These are phyloP conservation scores for Automeris io DNA, from an alignment of 2,888 invertebrate genomes.

Conservation along the genomic window DNA sequence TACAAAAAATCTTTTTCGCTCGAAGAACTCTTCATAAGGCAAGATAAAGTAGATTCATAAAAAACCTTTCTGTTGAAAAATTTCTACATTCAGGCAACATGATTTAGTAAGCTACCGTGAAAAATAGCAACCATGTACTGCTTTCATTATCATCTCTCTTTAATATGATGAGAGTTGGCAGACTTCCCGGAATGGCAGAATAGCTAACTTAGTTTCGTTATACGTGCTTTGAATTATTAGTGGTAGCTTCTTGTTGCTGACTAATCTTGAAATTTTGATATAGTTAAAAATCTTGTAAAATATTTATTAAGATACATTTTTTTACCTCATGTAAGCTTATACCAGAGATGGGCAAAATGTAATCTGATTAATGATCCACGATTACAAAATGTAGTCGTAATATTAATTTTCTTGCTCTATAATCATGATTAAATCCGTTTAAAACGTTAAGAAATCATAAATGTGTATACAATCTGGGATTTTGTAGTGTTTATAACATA, in stretches of 20 bases:
- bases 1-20: too few species aligned
- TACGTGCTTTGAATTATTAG: slow-evolving; percentile 61
- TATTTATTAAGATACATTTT: too few species aligned
- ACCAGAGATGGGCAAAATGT: too few species aligned
- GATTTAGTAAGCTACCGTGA: slow-evolving; percentile 2
- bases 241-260: slow-evolving; percentile 18
- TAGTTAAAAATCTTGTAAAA: neutral
- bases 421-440: too few species aligned
- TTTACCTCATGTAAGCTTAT: too few species aligned
- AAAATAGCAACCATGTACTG: slow-evolving; percentile 8
- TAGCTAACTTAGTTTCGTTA: slow-evolving; percentile 60
- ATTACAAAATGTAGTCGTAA: too few species aligned
- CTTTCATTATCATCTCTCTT: slow-evolving; percentile 62
- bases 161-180: slow-evolving; percentile 71
- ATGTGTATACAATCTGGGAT: too few species aligned
- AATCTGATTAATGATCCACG: too few species aligned
- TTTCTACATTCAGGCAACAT: slow-evolving; percentile 9
- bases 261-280: neutral
- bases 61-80: slow-evolving; percentile 8
- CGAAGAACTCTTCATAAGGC: too few species aligned
- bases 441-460: too few species aligned
- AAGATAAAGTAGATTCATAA: neutral
- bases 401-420: too few species aligned
- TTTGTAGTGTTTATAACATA: too few species aligned
- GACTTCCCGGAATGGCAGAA: slow-evolving; percentile 48